Evolutionary conservation across 2,113 vertebrate species (phyloP).

Genomic region (Motacilla tschutschensis): DNA sequence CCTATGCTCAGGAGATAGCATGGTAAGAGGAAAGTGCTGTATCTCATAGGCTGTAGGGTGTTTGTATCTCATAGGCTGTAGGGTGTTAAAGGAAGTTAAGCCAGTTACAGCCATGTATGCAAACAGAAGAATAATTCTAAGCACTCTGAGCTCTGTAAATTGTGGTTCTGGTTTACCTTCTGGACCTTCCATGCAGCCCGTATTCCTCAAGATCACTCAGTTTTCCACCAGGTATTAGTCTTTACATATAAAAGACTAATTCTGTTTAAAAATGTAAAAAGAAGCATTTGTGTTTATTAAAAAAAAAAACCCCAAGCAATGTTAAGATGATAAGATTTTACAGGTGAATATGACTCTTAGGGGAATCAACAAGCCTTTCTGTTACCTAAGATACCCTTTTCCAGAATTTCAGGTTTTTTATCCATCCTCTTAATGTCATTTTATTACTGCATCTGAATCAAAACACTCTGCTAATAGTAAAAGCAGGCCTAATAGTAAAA

Average conservation of each 20-base stretch:
- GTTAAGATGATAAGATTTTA: background rate
- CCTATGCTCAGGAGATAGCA: background rate
- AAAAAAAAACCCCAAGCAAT: background rate
- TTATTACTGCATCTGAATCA: background rate
- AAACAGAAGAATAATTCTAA: background rate
- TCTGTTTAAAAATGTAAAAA: background rate
- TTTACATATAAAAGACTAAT: background rate
- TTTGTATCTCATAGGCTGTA: background rate
- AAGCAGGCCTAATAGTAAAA: background rate
- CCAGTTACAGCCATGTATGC: accelerated
- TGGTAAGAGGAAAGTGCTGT: background rate
- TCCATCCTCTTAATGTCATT: background rate
- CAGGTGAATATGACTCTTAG: background rate
- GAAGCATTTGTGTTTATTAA: background rate
- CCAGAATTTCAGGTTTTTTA: background rate
- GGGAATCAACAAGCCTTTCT: background rate
- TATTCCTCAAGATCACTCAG: background rate
- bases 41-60: background rate
- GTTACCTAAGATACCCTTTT: background rate
- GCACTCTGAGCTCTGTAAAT: background rate
- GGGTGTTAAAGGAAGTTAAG: background rate
- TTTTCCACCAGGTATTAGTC: background rate
- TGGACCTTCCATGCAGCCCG: background rate
- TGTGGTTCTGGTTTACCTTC: background rate
- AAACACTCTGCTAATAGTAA: background rate